Base-by-base conservation (phyloP, 1,140 invertebrate species). In the Leptopilina boulardi region DNA sequence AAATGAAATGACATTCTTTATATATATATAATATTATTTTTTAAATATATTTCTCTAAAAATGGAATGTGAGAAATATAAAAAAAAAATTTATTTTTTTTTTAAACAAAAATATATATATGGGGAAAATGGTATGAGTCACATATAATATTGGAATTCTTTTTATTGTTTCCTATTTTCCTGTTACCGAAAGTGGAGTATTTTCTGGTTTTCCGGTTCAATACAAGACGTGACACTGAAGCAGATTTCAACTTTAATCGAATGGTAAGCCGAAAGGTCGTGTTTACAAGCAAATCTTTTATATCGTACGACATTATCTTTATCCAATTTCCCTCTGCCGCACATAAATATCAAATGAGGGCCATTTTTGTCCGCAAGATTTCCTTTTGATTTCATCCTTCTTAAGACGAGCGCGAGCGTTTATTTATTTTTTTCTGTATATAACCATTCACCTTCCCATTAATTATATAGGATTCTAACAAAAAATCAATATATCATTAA, bases 211-310 rank as follows among this genome's bases (percentile, higher is more conserved):
- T 30, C 59, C 30, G 26, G 59, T 66, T 66, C 59, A 66, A 66
- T 66, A 66, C 59, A 30, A 30, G 23, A 66, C 59, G 59, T 66
- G 59, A 66, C 59, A 66, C 59, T 34, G 59, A 30, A 66, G 59
- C 26, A 66, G 59, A 30, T 66, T 66, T 66, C 26, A 30, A 26
- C 23, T 66, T 66, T 66, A 66, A 66, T 66, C 59, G 59, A 66
- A 66, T 66, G 21, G 59, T 66, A 66, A 66, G 59, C 59, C 59
- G 21, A 34, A 66, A 26, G 59, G 15, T 66, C 59, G 59, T 66
- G 59, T 66, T 66, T 66, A 66, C 47, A 51, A 30, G 11, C 59
- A 23, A 23, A 30, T 66, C 23, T 4, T n/a, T 66, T 66, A 66
- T 66, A n/a, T 66, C 21, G 23, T 6, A 13, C 23, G 59, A 30